Evolutionary conservation across 2,888 invertebrate species (phyloP).

Genomic region (Alentia gelatinosa): DNA sequence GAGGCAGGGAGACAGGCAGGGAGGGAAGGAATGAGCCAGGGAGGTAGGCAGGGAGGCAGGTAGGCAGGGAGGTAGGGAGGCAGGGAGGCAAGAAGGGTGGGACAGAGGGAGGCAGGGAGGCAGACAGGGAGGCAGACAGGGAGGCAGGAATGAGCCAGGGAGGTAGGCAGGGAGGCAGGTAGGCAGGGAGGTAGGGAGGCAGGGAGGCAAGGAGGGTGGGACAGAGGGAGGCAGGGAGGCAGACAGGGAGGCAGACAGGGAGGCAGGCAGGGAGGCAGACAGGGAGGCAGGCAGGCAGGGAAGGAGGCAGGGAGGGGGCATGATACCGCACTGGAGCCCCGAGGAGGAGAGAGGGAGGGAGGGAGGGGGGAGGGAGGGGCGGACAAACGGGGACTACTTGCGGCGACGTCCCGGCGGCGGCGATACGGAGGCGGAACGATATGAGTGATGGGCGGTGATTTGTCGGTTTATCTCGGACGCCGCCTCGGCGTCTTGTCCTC

Average conservation of each 20-base stretch:
- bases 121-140: too few relatives aligned
- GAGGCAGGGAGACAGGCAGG: background rate
- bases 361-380: background rate
- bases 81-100: background rate
- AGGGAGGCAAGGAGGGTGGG: background rate
- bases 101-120: too few relatives aligned
- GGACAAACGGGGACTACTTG: background rate
- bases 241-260: background rate
- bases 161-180: background rate
- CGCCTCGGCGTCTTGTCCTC: background rate
- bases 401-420: background rate
- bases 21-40: background rate
- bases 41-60: too few relatives aligned
- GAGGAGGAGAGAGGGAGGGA: background rate
- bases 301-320: too few relatives aligned
- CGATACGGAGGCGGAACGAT: background rate
- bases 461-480: slow-evolving; percentile 34
- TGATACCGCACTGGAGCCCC: background rate
- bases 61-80: too few relatives aligned
- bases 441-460: slow-evolving; percentile 46
- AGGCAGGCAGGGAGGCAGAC: background rate
- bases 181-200: background rate
- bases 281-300: background rate
- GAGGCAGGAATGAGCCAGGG: background rate
- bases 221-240: background rate